These are phyloP conservation scores for Papilio helenus DNA, from an alignment of 1,140 invertebrate genomes.

Conservation along the genomic window DNA sequence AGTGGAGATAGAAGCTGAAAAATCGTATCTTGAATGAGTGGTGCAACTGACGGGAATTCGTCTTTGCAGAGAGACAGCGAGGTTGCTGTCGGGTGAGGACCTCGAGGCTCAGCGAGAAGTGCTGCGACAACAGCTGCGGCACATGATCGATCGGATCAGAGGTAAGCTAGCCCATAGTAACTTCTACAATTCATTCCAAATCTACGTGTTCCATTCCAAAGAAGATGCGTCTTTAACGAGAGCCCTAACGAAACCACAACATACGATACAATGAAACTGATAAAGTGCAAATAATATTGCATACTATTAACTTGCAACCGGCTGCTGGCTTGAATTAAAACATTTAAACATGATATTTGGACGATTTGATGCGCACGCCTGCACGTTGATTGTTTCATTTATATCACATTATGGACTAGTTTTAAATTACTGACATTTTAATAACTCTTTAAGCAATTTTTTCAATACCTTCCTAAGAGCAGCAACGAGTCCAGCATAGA, in stretches of 20 bases:
- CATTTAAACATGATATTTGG: neutral
- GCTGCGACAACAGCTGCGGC: neutral
- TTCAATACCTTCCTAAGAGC: neutral
- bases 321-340: neutral
- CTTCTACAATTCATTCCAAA: neutral
- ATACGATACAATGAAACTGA: neutral
- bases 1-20: no score
- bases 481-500: neutral
- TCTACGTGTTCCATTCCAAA: neutral
- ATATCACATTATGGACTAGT: neutral
- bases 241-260: neutral
- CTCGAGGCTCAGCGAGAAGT: neutral
- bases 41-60: neutral
- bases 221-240: neutral
- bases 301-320: neutral
- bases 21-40: neutral
- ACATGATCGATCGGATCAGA: conserved; percentile 5
- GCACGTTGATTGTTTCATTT: neutral
- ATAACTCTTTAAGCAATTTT: neutral
- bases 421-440: neutral
- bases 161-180: neutral
- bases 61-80: neutral
- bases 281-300: neutral
- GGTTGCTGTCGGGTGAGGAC: neutral
- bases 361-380: neutral